A percentile compares a stretch with the other conserved stretches of the same genome.
These are phyloP conservation scores for Lycaena phlaeas DNA, from an alignment of 2,888 invertebrate genomes.

Conservation along the genomic window DNA sequence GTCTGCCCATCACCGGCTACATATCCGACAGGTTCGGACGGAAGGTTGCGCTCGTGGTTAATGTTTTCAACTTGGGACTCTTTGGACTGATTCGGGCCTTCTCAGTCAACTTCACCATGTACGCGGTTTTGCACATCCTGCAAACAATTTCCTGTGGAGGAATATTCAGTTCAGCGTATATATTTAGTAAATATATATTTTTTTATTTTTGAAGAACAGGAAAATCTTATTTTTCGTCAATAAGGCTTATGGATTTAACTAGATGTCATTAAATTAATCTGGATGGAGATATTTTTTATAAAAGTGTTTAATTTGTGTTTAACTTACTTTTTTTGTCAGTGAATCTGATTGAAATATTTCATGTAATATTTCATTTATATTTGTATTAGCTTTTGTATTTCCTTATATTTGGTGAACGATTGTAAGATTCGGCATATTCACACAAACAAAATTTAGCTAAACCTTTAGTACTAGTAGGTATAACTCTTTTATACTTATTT, in stretches of 20 bases:
- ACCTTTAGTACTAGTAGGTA: no score
- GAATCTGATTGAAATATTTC: no score
- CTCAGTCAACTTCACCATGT: conserved; percentile 70
- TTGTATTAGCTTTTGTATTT: no score
- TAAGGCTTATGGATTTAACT: no score
- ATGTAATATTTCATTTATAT: no score
- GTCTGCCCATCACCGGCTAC: conserved; percentile 73
- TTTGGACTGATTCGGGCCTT: conserved; percentile 70
- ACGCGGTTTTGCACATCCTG: conserved; percentile 63
- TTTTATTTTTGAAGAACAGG: neutral
- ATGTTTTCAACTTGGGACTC: conserved; percentile 39
- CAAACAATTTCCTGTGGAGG: conserved; percentile 69
- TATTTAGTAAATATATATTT: conserved; percentile 36
- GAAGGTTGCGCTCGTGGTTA: conserved; percentile 39
- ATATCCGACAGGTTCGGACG: conserved; percentile 74
- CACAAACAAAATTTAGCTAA: no score
- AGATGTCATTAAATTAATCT: neutral
- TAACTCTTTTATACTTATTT: no score
- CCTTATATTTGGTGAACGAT: no score
- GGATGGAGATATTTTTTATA: neutral
- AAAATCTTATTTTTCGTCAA: neutral
- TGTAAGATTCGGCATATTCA: no score
- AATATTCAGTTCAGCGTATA: conserved; percentile 64
- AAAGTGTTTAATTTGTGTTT: neutral
- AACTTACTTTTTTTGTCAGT: no score